These are phyloP conservation scores for Pyrocephalus nanus DNA, from an alignment of 2,797 vertebrate species.

Conservation along the genomic window DNA sequence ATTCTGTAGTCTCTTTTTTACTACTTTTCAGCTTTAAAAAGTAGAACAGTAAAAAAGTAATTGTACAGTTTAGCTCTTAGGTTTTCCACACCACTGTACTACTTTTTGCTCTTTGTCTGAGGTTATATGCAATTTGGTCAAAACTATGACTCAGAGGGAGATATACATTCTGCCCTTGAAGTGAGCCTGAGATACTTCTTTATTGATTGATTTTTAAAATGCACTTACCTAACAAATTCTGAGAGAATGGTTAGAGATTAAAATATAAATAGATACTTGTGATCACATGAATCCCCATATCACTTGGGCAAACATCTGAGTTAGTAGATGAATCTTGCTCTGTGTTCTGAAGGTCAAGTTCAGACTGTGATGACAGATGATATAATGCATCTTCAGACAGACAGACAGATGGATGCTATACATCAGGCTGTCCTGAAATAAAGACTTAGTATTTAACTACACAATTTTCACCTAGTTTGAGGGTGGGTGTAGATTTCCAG, in stretches of 20 bases:
- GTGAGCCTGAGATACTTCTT: background rate
- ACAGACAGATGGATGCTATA: background rate
- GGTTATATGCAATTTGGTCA: background rate
- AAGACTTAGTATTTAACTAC: background rate
- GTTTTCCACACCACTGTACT: background rate
- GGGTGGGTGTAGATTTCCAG: background rate
- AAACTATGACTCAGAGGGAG: background rate
- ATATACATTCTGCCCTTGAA: background rate
- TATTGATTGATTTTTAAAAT: constrained; percentile 11
- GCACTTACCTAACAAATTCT: background rate
- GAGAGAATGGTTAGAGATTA: background rate
- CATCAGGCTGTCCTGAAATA: background rate
- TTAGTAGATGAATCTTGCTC: background rate
- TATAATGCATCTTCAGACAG: background rate
- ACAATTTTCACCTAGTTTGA: background rate
- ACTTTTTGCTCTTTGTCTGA: background rate
- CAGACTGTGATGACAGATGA: background rate
- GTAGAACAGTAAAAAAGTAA: background rate
- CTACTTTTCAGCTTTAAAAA: background rate
- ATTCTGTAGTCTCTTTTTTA: background rate
- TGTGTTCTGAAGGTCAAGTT: background rate
- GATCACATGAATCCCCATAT: background rate
- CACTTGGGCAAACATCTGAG: background rate
- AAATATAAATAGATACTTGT: background rate
- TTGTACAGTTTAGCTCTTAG: background rate